These are phyloP conservation scores for Lepidostoma basale DNA, from an alignment of 1,140 invertebrate species.

Conservation along the genomic window DNA sequence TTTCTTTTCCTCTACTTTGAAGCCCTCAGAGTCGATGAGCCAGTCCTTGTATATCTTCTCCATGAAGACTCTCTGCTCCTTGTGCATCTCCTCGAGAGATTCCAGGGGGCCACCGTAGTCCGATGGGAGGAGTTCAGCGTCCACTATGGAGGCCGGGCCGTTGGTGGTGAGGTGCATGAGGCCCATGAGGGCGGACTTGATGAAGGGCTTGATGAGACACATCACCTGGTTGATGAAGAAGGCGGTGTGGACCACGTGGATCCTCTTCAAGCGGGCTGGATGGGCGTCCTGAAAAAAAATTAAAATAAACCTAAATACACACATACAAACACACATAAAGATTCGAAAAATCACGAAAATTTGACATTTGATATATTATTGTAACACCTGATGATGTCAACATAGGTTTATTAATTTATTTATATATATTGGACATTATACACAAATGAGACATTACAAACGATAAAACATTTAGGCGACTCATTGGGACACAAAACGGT, in stretches of 20 bases:
- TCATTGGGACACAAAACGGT: too few relatives aligned
- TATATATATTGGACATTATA: too few relatives aligned
- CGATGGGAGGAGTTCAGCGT: slow-evolving; percentile 56
- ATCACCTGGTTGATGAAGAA: slow-evolving; percentile 68
- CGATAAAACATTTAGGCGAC: too few relatives aligned
- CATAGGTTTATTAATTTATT: too few relatives aligned
- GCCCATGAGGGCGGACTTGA: slow-evolving; percentile 63
- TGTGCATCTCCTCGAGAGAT: slow-evolving; percentile 56
- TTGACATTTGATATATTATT: too few relatives aligned
- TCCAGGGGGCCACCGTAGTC: slow-evolving; percentile 58
- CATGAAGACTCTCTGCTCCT: slow-evolving; percentile 57
- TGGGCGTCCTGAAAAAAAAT: slow-evolving; percentile 63
- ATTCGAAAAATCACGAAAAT: too few relatives aligned
- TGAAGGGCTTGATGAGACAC: slow-evolving; percentile 64
- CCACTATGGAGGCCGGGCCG: slow-evolving; percentile 56
- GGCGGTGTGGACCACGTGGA: slow-evolving; percentile 66
- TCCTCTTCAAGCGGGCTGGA: slow-evolving; percentile 64
- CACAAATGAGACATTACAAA: too few relatives aligned
- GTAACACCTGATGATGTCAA: too few relatives aligned
- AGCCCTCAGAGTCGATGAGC: slow-evolving; percentile 57
- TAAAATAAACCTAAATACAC: too few relatives aligned
- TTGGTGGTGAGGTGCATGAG: slow-evolving; percentile 62
- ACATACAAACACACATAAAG: too few relatives aligned
- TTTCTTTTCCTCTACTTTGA: slow-evolving; percentile 59
- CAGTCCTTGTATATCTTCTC: slow-evolving; percentile 58